Evolutionary conservation across 2,888 invertebrate species (phyloP).

Genomic region (Drosophila falleni): DNA sequence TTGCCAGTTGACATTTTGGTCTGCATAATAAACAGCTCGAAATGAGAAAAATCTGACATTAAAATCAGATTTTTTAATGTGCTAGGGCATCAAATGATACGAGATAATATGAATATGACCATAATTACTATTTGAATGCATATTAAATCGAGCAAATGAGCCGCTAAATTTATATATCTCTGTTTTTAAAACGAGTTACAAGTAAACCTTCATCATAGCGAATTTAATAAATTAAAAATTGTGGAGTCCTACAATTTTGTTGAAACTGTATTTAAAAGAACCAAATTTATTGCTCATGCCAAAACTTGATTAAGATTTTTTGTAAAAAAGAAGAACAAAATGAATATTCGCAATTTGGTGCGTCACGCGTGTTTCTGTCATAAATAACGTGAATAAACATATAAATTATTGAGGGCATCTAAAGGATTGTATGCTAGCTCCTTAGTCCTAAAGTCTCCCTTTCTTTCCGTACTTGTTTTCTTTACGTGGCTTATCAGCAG

Average conservation of each 20-base stretch:
- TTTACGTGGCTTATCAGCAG: conserved; percentile 71
- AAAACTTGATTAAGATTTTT: background rate
- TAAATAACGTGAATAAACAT: conserved; percentile 43
- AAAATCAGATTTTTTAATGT: conserved; percentile 29
- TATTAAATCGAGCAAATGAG: conserved; percentile 14
- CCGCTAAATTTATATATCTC: conserved; percentile 4
- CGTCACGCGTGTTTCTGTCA: conserved; percentile 46
- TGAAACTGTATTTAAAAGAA: background rate
- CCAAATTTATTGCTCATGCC: conserved; percentile 7
- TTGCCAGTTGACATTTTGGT: conserved; percentile 51
- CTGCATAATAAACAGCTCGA: conserved; percentile 49
- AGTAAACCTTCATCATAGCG: background rate
- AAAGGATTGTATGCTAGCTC: conserved; percentile 40
- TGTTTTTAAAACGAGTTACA: too few species aligned
- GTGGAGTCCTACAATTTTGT: background rate
- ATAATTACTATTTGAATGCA: conserved; percentile 33
- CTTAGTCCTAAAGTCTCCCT: conserved; percentile 2
- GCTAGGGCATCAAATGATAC: conserved; percentile 1
- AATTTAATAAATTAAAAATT: conserved; percentile 1
- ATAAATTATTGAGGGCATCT: conserved; percentile 36
- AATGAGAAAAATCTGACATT: conserved; percentile 16
- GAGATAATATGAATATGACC: background rate
- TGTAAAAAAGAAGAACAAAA: background rate
- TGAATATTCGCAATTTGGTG: too few species aligned
- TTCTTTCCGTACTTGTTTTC: background rate